These are phyloP conservation scores for Campoletis raptor DNA, from an alignment of 2,888 invertebrate species.

Conservation along the genomic window DNA sequence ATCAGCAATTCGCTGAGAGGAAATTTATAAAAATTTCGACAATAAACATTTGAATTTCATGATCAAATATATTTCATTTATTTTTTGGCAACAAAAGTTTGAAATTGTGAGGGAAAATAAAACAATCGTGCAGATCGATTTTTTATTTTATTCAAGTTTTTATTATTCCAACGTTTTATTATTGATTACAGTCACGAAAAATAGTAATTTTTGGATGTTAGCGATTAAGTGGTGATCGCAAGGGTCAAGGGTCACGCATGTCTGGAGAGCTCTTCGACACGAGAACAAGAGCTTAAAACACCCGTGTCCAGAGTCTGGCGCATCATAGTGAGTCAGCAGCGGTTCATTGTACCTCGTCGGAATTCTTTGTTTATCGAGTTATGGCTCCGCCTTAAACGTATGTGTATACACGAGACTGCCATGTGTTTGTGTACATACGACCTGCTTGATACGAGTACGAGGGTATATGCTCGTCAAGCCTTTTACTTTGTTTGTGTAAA, in stretches of 20 bases:
- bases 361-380: constrained; percentile 65
- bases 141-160: background rate
- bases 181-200: background rate
- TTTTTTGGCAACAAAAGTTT: no score
- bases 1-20: background rate
- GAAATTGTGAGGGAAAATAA: no score
- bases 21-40: background rate
- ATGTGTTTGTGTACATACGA: background rate
- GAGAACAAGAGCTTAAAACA: constrained; percentile 21
- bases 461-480: background rate
- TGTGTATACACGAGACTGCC: background rate
- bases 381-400: constrained; percentile 18
- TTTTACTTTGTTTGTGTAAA: background rate
- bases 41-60: background rate
- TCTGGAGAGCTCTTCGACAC: constrained; percentile 24
- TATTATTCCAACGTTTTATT: background rate
- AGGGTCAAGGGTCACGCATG: constrained; percentile 28
- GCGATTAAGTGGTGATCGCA: background rate
- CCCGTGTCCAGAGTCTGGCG: constrained; percentile 25
- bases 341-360: constrained; percentile 65
- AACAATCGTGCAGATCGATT: no score
- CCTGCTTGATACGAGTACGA: background rate
- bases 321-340: constrained; percentile 55
- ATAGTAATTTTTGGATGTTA: background rate
- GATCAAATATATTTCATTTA: background rate